Percentiles rank a stretch among this genome's conserved stretches.
These are phyloP conservation scores for Megaceryle torquata DNA, from an alignment of 2,113 vertebrate genomes.

Conservation along the genomic window DNA sequence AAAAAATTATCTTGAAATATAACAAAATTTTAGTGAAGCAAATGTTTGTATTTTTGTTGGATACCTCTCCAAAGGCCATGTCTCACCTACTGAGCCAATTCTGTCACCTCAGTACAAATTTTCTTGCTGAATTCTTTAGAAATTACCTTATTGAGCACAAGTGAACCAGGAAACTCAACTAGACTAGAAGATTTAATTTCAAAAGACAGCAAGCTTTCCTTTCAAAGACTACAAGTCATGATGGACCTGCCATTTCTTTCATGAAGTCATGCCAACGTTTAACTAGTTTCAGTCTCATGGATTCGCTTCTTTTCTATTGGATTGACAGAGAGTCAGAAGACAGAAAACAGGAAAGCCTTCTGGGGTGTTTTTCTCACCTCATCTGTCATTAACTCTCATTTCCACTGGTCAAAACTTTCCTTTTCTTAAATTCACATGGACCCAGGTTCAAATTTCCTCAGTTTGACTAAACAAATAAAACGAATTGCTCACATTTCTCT, in stretches of 20 bases:
- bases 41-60: neutral
- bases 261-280: neutral
- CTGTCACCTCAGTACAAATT: neutral
- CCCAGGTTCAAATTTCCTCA: neutral
- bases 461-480: neutral
- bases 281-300: neutral
- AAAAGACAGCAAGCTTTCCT: neutral
- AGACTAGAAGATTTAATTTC: neutral
- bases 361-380: neutral
- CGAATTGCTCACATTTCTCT: neutral
- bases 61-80: neutral
- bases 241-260: neutral
- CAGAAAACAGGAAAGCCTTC: neutral
- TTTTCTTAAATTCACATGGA: neutral
- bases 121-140: neutral
- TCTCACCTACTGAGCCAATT: constrained; percentile 11
- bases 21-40: neutral
- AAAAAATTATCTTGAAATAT: neutral
- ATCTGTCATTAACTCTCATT: neutral
- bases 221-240: neutral
- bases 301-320: neutral
- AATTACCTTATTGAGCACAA: neutral
- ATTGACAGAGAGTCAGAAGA: neutral
- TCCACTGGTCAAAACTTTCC: neutral
- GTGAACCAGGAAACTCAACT: neutral